Evolutionary conservation across 2,113 vertebrate species (phyloP), one percentile per base, ranked within the genome.

Genomic region (Platichthys stellatus): DNA sequence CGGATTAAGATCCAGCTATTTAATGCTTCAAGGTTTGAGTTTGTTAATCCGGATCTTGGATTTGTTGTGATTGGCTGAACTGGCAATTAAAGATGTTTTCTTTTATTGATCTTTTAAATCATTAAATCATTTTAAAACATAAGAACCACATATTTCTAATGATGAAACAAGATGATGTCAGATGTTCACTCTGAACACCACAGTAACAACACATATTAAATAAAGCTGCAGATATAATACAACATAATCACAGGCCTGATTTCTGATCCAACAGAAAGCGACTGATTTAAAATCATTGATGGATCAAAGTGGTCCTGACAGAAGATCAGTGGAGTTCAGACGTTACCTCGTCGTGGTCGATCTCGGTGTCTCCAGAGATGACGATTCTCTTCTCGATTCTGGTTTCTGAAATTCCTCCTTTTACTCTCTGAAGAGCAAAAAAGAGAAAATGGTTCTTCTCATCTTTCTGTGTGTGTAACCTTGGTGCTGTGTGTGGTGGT

Each of bases 301-400:
- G 8, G 35, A 10, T 38, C 35, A 38, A 38, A 10, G 35, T 38
- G 31, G 7, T 35, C 7, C 31, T 35, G 35, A 38, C 1, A 38
- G 35, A 38, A 38, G 35, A 8, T 38, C 35, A 38, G 35, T 38
- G 7, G 35, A 2, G 43, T 45, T 45, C 43, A 45, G 35, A 12
- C 2, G 1, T 14, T 81, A 93, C 92, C 92, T 93, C 69, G 84
- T 99, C 97, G 2, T 97, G 97, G 82, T 99, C 97, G 7, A 97
- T 96, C 73, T 99, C 97, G 3, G 97, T 95, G 71, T 98, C 97
- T 84, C 97, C 98, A 0, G 97, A 98, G 90, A 99, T 99, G 65
- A 99, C 98, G 57, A 99, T 99, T 81, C 98, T 93, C 85, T 99
- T 99, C 89, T 99, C 98, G 17, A 99, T 97, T 85, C 98, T 95